These are phyloP conservation scores for Plebejus argus DNA, from an alignment of 2,888 invertebrate genomes.

Conservation along the genomic window DNA sequence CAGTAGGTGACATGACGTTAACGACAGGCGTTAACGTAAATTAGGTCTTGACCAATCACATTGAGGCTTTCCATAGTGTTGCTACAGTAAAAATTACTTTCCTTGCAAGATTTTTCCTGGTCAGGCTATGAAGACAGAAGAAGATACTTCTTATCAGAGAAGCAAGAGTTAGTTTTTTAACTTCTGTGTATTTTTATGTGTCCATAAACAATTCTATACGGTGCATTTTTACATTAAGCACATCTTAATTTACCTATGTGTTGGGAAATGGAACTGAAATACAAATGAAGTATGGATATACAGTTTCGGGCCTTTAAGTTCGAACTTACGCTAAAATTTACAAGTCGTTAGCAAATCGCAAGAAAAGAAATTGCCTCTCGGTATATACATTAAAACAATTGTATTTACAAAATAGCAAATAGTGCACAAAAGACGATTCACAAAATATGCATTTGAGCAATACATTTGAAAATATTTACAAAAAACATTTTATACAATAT, in stretches of 20 bases:
- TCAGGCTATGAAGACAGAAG: not conserved
- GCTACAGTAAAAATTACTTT: not conserved
- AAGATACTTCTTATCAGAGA: not conserved
- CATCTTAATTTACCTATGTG: slow-evolving; percentile 6
- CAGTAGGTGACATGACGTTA: no score
- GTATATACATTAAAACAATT: slow-evolving; percentile 61
- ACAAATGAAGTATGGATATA: slow-evolving; percentile 57
- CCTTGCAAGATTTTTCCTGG: not conserved
- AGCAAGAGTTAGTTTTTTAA: not conserved
- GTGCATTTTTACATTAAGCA: not conserved
- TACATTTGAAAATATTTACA: slow-evolving; percentile 76
- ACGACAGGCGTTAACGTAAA: no score
- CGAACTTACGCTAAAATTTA: slow-evolving; percentile 57
- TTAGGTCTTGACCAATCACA: not conserved
- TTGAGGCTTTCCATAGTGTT: not conserved
- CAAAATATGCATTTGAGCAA: slow-evolving; percentile 81
- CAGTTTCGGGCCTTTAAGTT: slow-evolving; percentile 71
- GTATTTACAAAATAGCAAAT: slow-evolving; percentile 77
- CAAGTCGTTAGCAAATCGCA: slow-evolving; percentile 49
- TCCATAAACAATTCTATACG: not conserved
- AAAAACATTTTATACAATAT: slow-evolving; percentile 62
- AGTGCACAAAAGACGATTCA: slow-evolving; percentile 80
- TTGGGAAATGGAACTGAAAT: not conserved
- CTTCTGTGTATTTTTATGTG: not conserved
- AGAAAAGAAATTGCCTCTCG: slow-evolving; percentile 63